Conservation (phyloP, 2,797 vertebrate genomes). For the Enteromius paludinosus region DNA sequence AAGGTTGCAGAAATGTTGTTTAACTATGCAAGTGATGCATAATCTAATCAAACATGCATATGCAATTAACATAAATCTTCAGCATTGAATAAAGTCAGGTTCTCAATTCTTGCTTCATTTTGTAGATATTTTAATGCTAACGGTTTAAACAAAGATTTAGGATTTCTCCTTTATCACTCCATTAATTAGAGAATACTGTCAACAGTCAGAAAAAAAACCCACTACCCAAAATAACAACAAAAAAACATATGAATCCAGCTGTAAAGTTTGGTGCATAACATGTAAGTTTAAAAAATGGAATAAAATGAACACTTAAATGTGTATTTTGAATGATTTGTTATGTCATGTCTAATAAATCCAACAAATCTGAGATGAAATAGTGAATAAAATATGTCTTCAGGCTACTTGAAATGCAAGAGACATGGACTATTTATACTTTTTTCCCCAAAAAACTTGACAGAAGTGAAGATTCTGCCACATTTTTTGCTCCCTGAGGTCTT, state of each 20-base stretch:
- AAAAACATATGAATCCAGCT: background rate
- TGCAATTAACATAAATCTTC: background rate
- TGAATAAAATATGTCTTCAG: slow-evolving; percentile 11
- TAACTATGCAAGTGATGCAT: background rate
- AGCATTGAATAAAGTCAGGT: background rate
- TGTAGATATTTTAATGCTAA: background rate
- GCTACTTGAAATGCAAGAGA: background rate
- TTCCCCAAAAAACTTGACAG: background rate
- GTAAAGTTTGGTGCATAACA: background rate
- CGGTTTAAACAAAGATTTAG: background rate
- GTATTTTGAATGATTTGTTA: background rate
- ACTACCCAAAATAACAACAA: background rate
- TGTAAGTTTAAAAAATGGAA: background rate
- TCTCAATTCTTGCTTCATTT: background rate
- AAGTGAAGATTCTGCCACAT: background rate
- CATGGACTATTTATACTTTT: background rate
- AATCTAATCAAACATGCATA: background rate
- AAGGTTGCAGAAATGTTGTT: background rate
- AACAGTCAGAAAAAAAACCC: background rate
- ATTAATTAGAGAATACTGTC: background rate
- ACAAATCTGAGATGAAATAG: background rate
- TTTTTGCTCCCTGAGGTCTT: background rate
- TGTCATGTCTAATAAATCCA: background rate
- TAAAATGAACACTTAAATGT: background rate
- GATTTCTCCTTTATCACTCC: background rate